phyloP scores from a whole-genome alignment of 2,888 invertebrate species.

The Caenorhabditis sp. region DNA sequence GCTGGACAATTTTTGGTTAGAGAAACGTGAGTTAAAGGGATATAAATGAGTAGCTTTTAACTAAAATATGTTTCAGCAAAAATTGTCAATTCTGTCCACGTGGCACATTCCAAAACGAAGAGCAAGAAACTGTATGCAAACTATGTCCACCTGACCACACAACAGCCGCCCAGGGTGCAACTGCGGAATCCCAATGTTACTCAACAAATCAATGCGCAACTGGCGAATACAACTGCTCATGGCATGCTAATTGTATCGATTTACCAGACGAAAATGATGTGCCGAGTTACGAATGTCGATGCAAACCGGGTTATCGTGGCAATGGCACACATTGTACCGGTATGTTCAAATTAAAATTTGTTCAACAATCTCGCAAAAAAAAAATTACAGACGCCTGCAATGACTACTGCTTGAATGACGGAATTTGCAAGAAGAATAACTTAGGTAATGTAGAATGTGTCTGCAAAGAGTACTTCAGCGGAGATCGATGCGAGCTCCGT shows the following conservation, averaged over 20 bases:
- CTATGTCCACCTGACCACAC: constrained; percentile 92
- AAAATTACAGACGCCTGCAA: constrained; percentile 65
- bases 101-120: constrained; percentile 91
- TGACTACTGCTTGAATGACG: constrained; percentile 71
- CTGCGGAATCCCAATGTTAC: constrained; percentile 68
- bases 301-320: constrained; percentile 90
- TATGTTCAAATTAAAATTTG: constrained; percentile 13
- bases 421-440: constrained; percentile 70
- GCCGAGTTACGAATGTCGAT: constrained; percentile 80
- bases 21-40: constrained; percentile 76
- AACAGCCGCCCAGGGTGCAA: constrained; percentile 75
- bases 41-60: no score
- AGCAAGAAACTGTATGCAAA: constrained; percentile 87
- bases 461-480: constrained; percentile 70
- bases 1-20: constrained; percentile 88
- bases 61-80: constrained; percentile 72
- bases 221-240: constrained; percentile 70
- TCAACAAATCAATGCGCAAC: constrained; percentile 71
- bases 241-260: constrained; percentile 70
- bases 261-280: constrained; percentile 69
- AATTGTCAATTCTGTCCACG: constrained; percentile 90
- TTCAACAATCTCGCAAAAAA: not conserved
- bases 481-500: constrained; percentile 52
- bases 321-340: constrained; percentile 70
- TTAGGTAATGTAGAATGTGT: constrained; percentile 68